Evolutionary conservation across 30 jellyfish, hydroid and myxozoan genomes (phyloP), one percentile per base, ranked within the genome.

Genomic region (Aurelia aurita complex sp. Pacific): DNA sequence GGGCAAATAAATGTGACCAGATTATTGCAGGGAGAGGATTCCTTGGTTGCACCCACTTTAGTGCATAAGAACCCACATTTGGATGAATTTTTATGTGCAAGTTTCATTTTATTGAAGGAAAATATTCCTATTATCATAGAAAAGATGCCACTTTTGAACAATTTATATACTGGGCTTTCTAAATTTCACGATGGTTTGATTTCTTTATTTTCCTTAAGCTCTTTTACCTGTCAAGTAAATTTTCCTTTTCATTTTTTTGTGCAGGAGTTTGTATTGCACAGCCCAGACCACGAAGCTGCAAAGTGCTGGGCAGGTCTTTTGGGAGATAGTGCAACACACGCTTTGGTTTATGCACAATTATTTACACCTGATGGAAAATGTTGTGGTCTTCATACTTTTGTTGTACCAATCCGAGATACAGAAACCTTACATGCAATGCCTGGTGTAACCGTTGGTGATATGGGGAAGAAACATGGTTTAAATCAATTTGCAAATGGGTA

Each of bases 231-330:
- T 1, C 57, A 7, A 46, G 12, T 23, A 23, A 23, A 23, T 23
- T 46, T 46, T 9, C 15, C 57, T 4, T 46, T 46, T 32, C 1
- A 2, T 0, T 18, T 4, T 13, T 23, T 63, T 46, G 69, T 74
- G 43, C 57, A 94, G 99, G 99, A 94, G 63, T 94, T 94, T 72
- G 75, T 94, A 3, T 53, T 94, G 46, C 69, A 94, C 53, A 88
- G 97, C 33, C 99, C 99, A 14, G 90, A 81, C 57, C 64, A 69
- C 67, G 97, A 89, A 67, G 97, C 97, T 40, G 92, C 88, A 66
- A 94, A 94, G 65, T 94, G 99, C 68, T 94, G 99, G 99, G 81
- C 97, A 64, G 99, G 99, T 69, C 85, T 70, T 32, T 88, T 94
- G 23, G 99, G 99, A 55, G 92, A 94, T 59, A 70, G 74, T 14